Percentiles rank a stretch among this genome's conserved stretches.
Evolutionary conservation across 1,140 invertebrate genomes (phyloP).

Genomic region (Steinernema feltiae): DNA sequence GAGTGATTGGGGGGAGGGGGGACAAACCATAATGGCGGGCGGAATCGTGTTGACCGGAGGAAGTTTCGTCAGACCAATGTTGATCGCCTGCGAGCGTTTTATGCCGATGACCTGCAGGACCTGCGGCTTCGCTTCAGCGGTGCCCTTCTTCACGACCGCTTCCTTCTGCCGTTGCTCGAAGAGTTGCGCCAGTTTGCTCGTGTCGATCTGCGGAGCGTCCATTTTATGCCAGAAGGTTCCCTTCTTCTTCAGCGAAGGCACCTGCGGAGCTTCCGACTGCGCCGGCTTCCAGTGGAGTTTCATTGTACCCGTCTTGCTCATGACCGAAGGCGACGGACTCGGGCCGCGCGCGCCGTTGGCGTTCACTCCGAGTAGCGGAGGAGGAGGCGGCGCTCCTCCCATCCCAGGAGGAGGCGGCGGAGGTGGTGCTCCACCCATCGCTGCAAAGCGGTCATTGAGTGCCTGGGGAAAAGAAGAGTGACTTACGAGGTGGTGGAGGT

Average conservation of each 20-base stretch:
- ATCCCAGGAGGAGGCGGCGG: slow-evolving; percentile 59
- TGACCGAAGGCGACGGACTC: slow-evolving; percentile 17
- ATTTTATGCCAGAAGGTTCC: slow-evolving; percentile 93
- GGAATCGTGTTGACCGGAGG: slow-evolving; percentile 90
- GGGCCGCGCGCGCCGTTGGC: slow-evolving; percentile 59
- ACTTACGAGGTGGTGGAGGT: slow-evolving; percentile 57
- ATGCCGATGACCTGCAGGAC: slow-evolving; percentile 91
- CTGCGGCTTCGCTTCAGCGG: slow-evolving; percentile 73
- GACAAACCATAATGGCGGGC: slow-evolving; percentile 70
- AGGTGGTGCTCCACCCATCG: slow-evolving; percentile 52
- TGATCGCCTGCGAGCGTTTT: slow-evolving; percentile 96
- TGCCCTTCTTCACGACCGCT: slow-evolving; percentile 68
- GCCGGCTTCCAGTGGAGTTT: slow-evolving; percentile 97
- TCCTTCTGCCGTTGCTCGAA: slow-evolving; percentile 91
- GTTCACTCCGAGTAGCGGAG: slow-evolving; percentile 55
- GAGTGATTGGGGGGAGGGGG: too few species aligned
- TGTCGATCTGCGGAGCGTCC: slow-evolving; percentile 73
- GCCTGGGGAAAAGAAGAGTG: slow-evolving; percentile 33
- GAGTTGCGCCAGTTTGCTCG: slow-evolving; percentile 85
- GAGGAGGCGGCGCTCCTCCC: slow-evolving; percentile 58
- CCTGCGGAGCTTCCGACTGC: slow-evolving; percentile 73
- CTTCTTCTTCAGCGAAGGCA: slow-evolving; percentile 64
- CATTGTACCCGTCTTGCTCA: slow-evolving; percentile 71
- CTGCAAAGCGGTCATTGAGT: slow-evolving; percentile 21
- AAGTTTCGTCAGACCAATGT: slow-evolving; percentile 98